A percentile compares a stretch with the other conserved stretches of the same genome.
phyloP scores from a whole-genome alignment of 2,888 invertebrate genomes.

The Cerastoderma edule region DNA sequence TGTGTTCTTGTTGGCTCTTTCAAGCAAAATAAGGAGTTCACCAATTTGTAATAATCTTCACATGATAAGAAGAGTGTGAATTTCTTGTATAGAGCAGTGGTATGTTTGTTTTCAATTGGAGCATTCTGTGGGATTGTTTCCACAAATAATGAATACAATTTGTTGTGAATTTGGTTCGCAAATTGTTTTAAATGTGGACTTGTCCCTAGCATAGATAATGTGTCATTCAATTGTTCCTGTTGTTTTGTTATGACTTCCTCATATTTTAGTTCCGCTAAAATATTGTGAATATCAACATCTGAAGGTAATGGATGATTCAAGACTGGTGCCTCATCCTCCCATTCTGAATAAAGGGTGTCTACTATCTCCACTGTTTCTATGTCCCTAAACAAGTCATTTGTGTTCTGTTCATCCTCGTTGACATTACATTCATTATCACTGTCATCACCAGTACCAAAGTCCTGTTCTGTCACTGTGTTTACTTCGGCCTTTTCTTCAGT shows the following conservation, averaged over 20 bases:
- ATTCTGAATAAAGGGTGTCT: not conserved
- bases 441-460: not conserved
- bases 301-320: not conserved
- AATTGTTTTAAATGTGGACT: too few relatives aligned
- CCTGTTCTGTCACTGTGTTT: not conserved
- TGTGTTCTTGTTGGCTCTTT: constrained; percentile 27
- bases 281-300: not conserved
- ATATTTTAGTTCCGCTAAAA: not conserved
- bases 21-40: not conserved
- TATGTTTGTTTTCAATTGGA: not conserved
- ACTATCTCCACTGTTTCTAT: not conserved
- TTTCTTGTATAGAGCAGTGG: not conserved
- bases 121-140: not conserved
- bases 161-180: too few relatives aligned
- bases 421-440: not conserved
- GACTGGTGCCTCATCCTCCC: not conserved
- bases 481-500: constrained; percentile 9
- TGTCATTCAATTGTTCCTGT: too few relatives aligned
- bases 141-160: too few relatives aligned
- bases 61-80: not conserved
- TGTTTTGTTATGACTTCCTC: not conserved
- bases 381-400: not conserved
- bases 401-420: not conserved
- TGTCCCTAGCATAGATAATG: too few relatives aligned
- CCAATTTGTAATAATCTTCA: not conserved